These are phyloP conservation scores for Crypturellus undulatus DNA, from an alignment of 2,113 vertebrate species.

Conservation along the genomic window DNA sequence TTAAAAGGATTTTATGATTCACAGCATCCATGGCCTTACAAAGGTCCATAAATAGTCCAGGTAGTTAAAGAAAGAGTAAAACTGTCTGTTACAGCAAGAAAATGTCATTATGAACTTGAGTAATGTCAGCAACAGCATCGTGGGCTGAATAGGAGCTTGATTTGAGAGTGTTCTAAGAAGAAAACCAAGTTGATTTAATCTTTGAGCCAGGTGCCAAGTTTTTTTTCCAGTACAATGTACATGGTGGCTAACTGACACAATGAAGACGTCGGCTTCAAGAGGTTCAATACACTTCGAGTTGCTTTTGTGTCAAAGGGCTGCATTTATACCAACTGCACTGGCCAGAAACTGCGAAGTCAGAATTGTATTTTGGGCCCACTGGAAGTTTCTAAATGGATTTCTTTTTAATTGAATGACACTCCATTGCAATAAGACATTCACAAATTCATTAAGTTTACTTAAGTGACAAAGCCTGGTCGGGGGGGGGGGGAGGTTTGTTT, in stretches of 20 bases:
- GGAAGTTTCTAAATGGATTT: slow-evolving; percentile 57
- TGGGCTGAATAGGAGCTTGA: slow-evolving; percentile 59
- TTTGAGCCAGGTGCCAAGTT: slow-evolving; percentile 14
- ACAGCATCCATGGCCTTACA: slow-evolving; percentile 13
- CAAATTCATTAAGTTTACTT: not conserved
- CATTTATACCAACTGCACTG: slow-evolving; percentile 61
- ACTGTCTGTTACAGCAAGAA: not conserved
- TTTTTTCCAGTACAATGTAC: slow-evolving; percentile 30
- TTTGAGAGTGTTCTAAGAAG: slow-evolving; percentile 4
- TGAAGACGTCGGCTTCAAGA: slow-evolving; percentile 56
- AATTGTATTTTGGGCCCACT: slow-evolving; percentile 35
- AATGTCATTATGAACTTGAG: not conserved
- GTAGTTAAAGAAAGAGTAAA: not conserved
- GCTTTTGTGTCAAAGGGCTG: slow-evolving; percentile 64
- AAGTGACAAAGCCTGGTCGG: not conserved
- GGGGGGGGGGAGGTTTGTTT: not conserved
- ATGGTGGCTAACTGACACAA: slow-evolving; percentile 46
- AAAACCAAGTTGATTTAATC: slow-evolving; percentile 67
- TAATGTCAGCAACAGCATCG: slow-evolving; percentile 30
- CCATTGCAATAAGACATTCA: slow-evolving; percentile 4
- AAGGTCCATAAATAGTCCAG: slow-evolving; percentile 46
- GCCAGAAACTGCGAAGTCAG: slow-evolving; percentile 16
- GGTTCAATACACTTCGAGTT: slow-evolving; percentile 66
- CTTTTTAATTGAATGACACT: slow-evolving; percentile 31
- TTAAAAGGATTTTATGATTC: slow-evolving; percentile 31